These are phyloP conservation scores for Dorcus parallelipipedus DNA, from an alignment of 2,888 invertebrate species.

Conservation along the genomic window DNA sequence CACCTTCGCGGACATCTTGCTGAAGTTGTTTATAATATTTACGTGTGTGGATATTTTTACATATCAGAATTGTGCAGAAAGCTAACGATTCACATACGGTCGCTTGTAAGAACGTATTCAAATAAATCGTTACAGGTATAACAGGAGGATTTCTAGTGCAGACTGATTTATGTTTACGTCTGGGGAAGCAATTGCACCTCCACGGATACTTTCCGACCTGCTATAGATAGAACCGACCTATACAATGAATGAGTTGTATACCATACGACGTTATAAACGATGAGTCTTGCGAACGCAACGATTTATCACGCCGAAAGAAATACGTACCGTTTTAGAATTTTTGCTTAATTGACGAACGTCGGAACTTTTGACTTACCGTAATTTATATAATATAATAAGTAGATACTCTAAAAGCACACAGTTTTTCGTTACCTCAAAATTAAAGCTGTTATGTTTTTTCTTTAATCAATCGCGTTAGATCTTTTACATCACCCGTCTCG, in stretches of 20 bases:
- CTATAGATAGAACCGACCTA: slow-evolving; percentile 14
- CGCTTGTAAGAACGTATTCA: slow-evolving; percentile 31
- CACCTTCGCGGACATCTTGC: too few species aligned
- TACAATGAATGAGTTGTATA: slow-evolving; percentile 31
- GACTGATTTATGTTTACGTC: slow-evolving; percentile 36
- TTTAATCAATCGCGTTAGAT: too few species aligned
- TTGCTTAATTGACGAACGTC: not conserved
- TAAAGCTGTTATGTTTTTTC: too few species aligned
- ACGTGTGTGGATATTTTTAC: too few species aligned
- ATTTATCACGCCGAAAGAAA: slow-evolving; percentile 29
- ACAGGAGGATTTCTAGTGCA: slow-evolving; percentile 33
- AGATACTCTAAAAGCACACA: too few species aligned
- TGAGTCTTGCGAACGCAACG: slow-evolving; percentile 30
- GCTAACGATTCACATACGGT: slow-evolving; percentile 13
- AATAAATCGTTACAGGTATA: slow-evolving; percentile 37
- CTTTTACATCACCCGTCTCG: too few species aligned
- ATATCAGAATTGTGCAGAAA: not conserved
- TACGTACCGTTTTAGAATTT: not conserved
- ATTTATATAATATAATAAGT: too few species aligned
- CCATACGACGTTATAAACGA: slow-evolving; percentile 31
- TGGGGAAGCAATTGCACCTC: slow-evolving; percentile 34
- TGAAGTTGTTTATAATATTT: too few species aligned
- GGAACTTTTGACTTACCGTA: too few species aligned
- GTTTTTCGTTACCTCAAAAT: too few species aligned
- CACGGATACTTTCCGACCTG: slow-evolving; percentile 30